Base-by-base conservation (phyloP, 2,113 vertebrate species). In the Eublepharis macularius region DNA sequence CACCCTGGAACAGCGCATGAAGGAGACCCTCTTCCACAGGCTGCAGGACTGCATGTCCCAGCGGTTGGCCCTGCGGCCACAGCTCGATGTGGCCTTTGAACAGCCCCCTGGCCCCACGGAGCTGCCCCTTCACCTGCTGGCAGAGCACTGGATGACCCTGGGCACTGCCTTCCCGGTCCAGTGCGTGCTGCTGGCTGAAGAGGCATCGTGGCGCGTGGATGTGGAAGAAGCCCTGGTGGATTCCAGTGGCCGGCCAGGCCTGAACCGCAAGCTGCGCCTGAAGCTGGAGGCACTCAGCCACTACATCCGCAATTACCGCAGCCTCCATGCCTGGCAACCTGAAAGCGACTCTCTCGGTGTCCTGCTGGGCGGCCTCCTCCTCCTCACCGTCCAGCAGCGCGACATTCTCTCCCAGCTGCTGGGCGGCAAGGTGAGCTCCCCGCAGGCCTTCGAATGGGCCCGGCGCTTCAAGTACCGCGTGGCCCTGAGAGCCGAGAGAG, bases 401-500 rank as follows among this genome's bases (percentile, higher is more conserved):
- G 94, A 97, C 57, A 85, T 95, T 57, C 87, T 96, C 0, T 89
- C 93, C 77, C 91, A 77, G 36, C 93, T 98, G 21, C 90, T 93
- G 84, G 89, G 95, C 29, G 82, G 54, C 21, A 47, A 85, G 4
- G 92, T 92, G 76, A 82, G 75, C 14, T 86, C 90, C 12, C 94
- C n/a, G 54, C 93, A 21, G n/a, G 97, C 97, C 83, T 98, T 98
- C 86, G 95, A 97, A 83, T 98, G 97, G 97, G 94, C 96, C n/a
- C 95, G 95, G 84, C 92, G 95, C 66, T 90, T 98, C 86, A 98
- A 97, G 88, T 98, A 98, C 90, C 89, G 90, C 66, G 57, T 97
- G 14, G 89, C 57, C 75, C 90, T 86, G 86, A 85, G 11, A 68
- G 87, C 76, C 7, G 80, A 83, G 10, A 41, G 3, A 0, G 80